Evolutionary conservation across 2,797 vertebrate genomes (phyloP).

Genomic region (Momotus momota): DNA sequence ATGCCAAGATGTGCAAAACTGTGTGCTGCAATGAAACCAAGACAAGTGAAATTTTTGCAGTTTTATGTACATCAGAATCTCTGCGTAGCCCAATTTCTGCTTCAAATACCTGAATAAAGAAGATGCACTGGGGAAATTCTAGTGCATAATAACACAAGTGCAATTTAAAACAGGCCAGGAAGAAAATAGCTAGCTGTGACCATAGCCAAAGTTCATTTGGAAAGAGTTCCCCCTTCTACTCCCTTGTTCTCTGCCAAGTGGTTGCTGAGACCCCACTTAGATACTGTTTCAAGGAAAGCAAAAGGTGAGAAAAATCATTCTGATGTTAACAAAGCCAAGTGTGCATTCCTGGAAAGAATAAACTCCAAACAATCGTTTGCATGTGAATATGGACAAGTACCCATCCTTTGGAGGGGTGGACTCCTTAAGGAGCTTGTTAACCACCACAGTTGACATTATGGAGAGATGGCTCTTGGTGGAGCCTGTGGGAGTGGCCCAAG

Average conservation of each 20-base stretch:
- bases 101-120: not conserved
- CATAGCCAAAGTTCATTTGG: rapidly evolving
- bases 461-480: not conserved
- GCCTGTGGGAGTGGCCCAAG: not conserved
- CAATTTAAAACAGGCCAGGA: not conserved
- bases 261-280: not conserved
- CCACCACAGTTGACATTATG: rapidly evolving
- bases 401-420: not conserved
- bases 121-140: not conserved
- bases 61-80: not conserved
- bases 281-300: not conserved
- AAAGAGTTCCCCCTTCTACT: not conserved
- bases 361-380: not conserved
- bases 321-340: not conserved
- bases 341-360: not conserved
- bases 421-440: not conserved
- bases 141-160: not conserved
- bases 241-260: not conserved
- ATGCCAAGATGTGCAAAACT: not conserved
- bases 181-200: not conserved
- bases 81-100: not conserved
- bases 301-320: not conserved
- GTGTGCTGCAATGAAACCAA: not conserved
- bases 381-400: not conserved
- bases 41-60: not conserved